These are phyloP conservation scores for Anolis carolinensis DNA, from an alignment of 2,113 vertebrate genomes.

Conservation along the genomic window DNA sequence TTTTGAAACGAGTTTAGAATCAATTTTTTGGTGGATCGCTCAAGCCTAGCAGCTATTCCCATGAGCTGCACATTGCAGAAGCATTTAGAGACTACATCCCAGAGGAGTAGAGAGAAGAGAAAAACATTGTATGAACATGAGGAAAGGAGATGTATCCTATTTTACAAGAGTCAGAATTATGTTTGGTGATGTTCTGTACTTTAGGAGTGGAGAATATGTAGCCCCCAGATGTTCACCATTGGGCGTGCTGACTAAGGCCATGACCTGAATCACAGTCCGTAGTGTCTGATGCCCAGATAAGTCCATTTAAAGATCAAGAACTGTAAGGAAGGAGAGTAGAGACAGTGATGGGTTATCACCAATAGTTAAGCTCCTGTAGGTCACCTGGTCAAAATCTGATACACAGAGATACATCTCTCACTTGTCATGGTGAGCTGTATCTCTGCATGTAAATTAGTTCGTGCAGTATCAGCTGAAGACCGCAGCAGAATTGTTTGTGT, in stretches of 20 bases:
- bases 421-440: neutral
- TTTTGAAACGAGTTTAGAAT: too few relatives aligned
- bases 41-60: too few relatives aligned
- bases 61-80: neutral
- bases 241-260: neutral
- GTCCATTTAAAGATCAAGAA: neutral
- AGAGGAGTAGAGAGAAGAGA: neutral
- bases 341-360: neutral
- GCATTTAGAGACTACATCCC: too few relatives aligned
- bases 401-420: too few relatives aligned
- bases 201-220: neutral
- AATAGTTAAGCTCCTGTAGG: neutral
- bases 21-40: too few relatives aligned
- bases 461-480: conserved; percentile 29
- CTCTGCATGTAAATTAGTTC: neutral
- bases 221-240: neutral
- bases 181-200: neutral
- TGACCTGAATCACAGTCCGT: neutral
- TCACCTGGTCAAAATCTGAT: neutral
- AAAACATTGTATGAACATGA: neutral
- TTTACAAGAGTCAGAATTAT: neutral
- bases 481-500: conserved; percentile 79
- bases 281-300: neutral
- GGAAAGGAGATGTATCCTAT: neutral
- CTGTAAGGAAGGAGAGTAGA: neutral